Percentiles rank a stretch among this genome's conserved stretches.
Conservation (phyloP, 2,888 invertebrate genomes). For the Lottia scabra region DNA sequence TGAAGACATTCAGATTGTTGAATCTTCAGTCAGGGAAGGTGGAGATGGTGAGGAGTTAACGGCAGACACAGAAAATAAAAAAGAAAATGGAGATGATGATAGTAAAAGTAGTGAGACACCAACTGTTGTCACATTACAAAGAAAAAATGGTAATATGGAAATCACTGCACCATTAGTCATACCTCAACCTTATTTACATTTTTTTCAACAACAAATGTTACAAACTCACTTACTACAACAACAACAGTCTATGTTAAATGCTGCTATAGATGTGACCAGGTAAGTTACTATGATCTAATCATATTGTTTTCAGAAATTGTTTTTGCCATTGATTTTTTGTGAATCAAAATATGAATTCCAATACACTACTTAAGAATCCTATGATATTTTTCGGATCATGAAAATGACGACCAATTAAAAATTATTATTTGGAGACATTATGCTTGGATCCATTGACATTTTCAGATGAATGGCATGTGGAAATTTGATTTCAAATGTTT, state of each 20-base stretch:
- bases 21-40: not conserved
- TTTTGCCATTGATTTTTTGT: no score
- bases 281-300: no score
- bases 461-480: no score
- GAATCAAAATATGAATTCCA: no score
- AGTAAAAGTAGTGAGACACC: conserved; percentile 24
- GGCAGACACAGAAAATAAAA: conserved; percentile 25
- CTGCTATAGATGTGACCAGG: conserved; percentile 40
- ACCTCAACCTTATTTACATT: conserved; percentile 48
- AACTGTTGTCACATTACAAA: conserved; percentile 38
- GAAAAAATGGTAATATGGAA: conserved; percentile 8
- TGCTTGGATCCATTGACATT: no score
- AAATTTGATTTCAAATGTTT: no score
- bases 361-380: no score
- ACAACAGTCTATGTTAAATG: conserved; percentile 43
- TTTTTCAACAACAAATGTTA: conserved; percentile 50
- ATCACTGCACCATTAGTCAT: conserved; percentile 27
- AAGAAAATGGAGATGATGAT: conserved; percentile 11
- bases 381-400: no score
- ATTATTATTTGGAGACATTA: no score
- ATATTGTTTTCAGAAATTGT: not conserved
- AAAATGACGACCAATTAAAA: no score
- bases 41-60: conserved; percentile 15
- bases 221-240: conserved; percentile 47
- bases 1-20: not conserved